Conservation (phyloP, 2,888 invertebrate species). For the Lycophotia porphyrea region DNA sequence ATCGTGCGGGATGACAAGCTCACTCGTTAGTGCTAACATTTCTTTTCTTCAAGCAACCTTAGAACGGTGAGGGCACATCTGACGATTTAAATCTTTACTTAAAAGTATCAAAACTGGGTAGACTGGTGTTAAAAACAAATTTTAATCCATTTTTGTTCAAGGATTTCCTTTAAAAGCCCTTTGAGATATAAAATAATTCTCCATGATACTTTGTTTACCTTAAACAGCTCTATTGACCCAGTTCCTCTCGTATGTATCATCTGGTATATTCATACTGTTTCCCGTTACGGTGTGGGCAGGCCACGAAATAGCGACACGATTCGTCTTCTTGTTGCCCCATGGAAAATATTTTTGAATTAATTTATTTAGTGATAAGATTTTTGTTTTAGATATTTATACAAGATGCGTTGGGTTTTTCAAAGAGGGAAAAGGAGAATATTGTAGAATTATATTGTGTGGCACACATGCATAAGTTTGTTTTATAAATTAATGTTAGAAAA, state of each 20-base stretch:
- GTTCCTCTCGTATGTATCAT: neutral
- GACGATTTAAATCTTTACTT: neutral
- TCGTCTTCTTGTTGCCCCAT: neutral
- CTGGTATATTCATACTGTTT: neutral
- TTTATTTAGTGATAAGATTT: neutral
- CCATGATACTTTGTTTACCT: constrained; percentile 25
- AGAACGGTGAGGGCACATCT: neutral
- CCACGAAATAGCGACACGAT: constrained; percentile 24
- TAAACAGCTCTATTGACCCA: constrained; percentile 39
- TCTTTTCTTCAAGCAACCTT: neutral
- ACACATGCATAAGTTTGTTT: neutral
- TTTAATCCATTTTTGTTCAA: constrained; percentile 27
- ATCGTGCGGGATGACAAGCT: neutral
- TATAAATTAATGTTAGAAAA: neutral
- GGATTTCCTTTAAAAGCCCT: constrained; percentile 22
- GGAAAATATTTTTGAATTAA: constrained; percentile 10
- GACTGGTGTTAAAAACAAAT: constrained; percentile 26
- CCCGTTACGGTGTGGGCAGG: constrained; percentile 55
- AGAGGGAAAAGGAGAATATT: neutral
- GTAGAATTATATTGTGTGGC: neutral
- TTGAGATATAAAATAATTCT: constrained; percentile 19
- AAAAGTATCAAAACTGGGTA: constrained; percentile 1
- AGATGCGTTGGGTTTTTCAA: neutral
- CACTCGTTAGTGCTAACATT: neutral
- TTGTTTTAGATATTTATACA: no score